Percentiles rank a stretch among this genome's conserved stretches.
Evolutionary conservation across 2,888 invertebrate genomes (phyloP).

Genomic region (Sesia apiformis): DNA sequence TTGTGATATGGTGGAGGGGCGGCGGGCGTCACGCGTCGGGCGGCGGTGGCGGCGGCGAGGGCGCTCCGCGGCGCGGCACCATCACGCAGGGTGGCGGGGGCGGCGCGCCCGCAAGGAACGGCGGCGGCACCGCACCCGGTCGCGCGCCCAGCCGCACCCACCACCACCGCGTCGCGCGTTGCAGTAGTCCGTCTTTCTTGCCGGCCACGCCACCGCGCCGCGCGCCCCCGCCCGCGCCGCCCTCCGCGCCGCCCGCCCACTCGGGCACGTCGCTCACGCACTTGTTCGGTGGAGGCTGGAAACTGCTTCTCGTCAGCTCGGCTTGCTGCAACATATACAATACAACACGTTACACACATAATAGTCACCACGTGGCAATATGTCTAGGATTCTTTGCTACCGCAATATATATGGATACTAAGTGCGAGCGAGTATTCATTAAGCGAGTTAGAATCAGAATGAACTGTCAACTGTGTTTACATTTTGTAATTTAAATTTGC

Average conservation of each 20-base stretch:
- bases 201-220: constrained; percentile 21
- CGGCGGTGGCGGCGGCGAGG: constrained; percentile 12
- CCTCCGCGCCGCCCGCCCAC: constrained; percentile 49
- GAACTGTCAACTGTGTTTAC: too few relatives aligned
- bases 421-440: too few relatives aligned
- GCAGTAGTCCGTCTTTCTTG: constrained; percentile 70
- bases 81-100: constrained; percentile 43
- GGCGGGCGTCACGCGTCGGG: constrained; percentile 33
- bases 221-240: constrained; percentile 21
- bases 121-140: constrained; percentile 19
- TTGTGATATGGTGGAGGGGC: constrained; percentile 53
- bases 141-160: constrained; percentile 69
- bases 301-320: constrained; percentile 79
- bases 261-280: constrained; percentile 80
- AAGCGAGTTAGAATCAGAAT: too few relatives aligned
- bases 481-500: too few relatives aligned
- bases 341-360: neutral
- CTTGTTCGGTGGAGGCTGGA: constrained; percentile 79
- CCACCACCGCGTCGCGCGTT: constrained; percentile 71
- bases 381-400: too few relatives aligned
- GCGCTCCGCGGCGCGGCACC: constrained; percentile 34
- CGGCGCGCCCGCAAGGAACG: constrained; percentile 4
- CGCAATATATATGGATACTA: too few relatives aligned
- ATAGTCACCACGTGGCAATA: too few relatives aligned
- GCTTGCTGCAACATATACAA: constrained; percentile 67